Base-by-base conservation (phyloP, 2,797 vertebrate genomes). In the Melanitta fusca region DNA sequence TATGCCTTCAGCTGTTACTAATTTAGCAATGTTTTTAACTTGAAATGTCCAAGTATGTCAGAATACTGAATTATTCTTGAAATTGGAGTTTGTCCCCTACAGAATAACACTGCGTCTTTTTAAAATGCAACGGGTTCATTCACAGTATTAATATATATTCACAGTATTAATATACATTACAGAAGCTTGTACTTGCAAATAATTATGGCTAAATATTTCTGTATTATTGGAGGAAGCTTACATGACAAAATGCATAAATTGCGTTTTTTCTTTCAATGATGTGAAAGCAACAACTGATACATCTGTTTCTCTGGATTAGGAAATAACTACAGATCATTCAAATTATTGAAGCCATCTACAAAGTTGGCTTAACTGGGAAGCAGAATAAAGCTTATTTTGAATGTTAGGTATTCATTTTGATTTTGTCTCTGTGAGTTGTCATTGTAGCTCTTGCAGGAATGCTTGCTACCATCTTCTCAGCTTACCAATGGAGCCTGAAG, bases 11-110 rank as follows among this genome's bases (percentile, higher is more conserved):
- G 69, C 74, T 83, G 38, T 89, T 80, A 85, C 68, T 86, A 77
- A 80, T 68, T 27, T 89, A 86, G 89, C 83, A 60, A 36, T 85
- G 36, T 30, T 51, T 68, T 70, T 92, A 84, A 68, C n/a, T 51
- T 81, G 30, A 68, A 28, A 95, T 84, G 72, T 61, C 21, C 34
- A 85, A 85, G 3, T 66, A 10, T 77, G 34, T 88, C 10, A 19
- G 17, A 74, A 24, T 95, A 85, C 85, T 87, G 36, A 79, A 94
- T 93, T 74, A 54, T 94, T 97, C 97, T 97, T 94, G 32, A 92
- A 96, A 91, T 70, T 34, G 62, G 4, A 7, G 39, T 82, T 88
- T 22, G 8, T 6, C 9, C 69, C 38, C 51, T 89, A 34, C 54
- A 80, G 80, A 84, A n/a, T 49, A 38, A 39, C 60, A 57, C 18